Base-by-base conservation (phyloP, 2,888 invertebrate species). In the Desoria tigrina region DNA sequence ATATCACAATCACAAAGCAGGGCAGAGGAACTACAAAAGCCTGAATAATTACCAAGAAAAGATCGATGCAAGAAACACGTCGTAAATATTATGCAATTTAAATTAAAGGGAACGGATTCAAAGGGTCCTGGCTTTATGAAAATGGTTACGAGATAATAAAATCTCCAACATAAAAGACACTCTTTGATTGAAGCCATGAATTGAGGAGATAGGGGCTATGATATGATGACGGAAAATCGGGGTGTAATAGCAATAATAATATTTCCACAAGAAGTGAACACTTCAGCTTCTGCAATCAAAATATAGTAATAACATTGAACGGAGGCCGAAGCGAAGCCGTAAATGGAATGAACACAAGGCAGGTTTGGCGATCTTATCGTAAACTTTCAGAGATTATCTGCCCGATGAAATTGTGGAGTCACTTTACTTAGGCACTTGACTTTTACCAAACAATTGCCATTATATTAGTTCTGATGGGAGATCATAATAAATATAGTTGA, bases 71-170 rank as follows among this genome's bases (percentile, higher is more conserved):
- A 32, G 32, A 32, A 32, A 11, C 32, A 32, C 32, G 11, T 32
- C 32, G 32, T 32, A 21, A 45, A 45, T 45, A 45, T 11, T 39
- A 16, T 45, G 45, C 6, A 21, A 45, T 45, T 16, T 45, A 45
- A 45, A 45, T 45, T 16, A 45, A 45, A 45, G 7, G 45, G 4
- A 32, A 32, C 11, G 32, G 45, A 18, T 6, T 18, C 21, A 21
- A 45, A 45, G 45, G n/a, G 45, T 6, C 21, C 45, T 45, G 7
- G 6, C 9, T 53, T 57, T 63, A 66, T 68, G 66, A 69, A 65
- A 69, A 66, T 68, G 66, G 66, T 71, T 71, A 69, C 68, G 68
- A 69, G 66, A 65, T 71, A 68, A 61, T 71, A 71, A 71, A 71
- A 68, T 61, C 60, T 65, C 59, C 60, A 65, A 66, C 65, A 71